phyloP scores from a whole-genome alignment of 2,888 invertebrate genomes.

The Meliscaeva auricollis region DNA sequence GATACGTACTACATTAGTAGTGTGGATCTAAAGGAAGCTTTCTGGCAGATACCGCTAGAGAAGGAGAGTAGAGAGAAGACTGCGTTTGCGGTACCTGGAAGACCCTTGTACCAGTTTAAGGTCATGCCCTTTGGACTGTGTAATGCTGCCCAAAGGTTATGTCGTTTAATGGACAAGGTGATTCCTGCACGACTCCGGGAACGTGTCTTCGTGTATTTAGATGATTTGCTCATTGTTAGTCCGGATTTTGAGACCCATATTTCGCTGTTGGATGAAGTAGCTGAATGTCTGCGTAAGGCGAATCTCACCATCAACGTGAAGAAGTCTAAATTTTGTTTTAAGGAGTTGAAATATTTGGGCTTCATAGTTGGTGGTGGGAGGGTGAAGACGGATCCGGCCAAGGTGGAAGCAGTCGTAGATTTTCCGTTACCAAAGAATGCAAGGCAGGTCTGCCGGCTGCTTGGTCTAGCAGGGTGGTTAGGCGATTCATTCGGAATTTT shows the following conservation, averaged over 20 bases:
- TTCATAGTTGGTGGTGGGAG: conserved; percentile 62
- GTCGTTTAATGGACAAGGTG: conserved; percentile 58
- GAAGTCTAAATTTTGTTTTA: conserved; percentile 69
- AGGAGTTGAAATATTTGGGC: conserved; percentile 55
- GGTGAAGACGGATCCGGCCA: conserved; percentile 49
- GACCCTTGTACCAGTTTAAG: conserved; percentile 65
- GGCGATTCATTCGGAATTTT: conserved; percentile 70
- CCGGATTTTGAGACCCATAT: conserved; percentile 56
- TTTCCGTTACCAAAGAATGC: conserved; percentile 68
- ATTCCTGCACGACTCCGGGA: conserved; percentile 48
- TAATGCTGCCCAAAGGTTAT: conserved; percentile 65
- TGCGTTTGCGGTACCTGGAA: conserved; percentile 62
- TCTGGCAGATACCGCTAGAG: conserved; percentile 51
- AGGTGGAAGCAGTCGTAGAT: conserved; percentile 29
- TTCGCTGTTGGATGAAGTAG: conserved; percentile 49
- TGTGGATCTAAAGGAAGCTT: conserved; percentile 36
- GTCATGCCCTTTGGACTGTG: conserved; percentile 71
- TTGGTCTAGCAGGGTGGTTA: conserved; percentile 75
- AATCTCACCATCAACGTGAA: conserved; percentile 66
- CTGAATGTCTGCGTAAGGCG: conserved; percentile 45
- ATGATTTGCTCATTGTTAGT: conserved; percentile 65
- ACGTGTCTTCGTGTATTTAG: conserved; percentile 62
- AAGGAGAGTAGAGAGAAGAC: conserved; percentile 23
- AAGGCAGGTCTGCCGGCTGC: conserved; percentile 69
- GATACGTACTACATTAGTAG: conserved; percentile 61